Evolutionary conservation across 1,140 invertebrate species (phyloP).

Genomic region (Drosophila mayri): DNA sequence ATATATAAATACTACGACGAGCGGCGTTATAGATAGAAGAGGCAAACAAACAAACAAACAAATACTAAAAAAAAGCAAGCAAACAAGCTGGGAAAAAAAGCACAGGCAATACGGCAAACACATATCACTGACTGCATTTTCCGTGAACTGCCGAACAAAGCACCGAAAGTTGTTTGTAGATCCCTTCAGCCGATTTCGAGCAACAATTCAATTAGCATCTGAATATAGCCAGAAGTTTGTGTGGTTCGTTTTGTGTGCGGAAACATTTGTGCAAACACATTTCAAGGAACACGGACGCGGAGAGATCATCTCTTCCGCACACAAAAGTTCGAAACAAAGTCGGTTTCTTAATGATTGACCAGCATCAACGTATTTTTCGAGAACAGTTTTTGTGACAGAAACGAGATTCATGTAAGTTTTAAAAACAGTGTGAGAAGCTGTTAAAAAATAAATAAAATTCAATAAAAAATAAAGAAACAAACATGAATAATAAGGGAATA

Average conservation of each 20-base stretch:
- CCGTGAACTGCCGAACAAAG: conserved; percentile 10
- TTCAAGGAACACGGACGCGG: background rate
- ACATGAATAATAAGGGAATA: background rate
- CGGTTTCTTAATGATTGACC: conserved; percentile 16
- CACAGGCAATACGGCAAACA: conserved; percentile 30
- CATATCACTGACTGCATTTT: conserved; percentile 55
- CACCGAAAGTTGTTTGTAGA: conserved; percentile 3
- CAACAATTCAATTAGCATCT: conserved; percentile 43
- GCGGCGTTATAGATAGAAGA: conserved; percentile 16
- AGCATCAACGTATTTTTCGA: conserved; percentile 9
- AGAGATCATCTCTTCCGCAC: conserved; percentile 7
- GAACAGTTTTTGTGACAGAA: conserved; percentile 11
- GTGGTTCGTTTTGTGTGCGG: conserved; percentile 24
- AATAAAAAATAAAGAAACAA: too few species aligned
- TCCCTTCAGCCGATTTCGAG: conserved; percentile 1
- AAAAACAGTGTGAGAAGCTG: background rate
- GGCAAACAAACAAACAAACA: conserved; percentile 2
- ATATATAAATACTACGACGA: conserved; percentile 18
- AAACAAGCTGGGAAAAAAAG: conserved; percentile 4
- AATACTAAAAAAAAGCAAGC: conserved; percentile 7
- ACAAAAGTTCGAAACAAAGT: conserved; percentile 28
- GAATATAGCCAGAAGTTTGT: conserved; percentile 24
- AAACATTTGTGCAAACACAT: conserved; percentile 43
- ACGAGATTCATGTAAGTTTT: conserved; percentile 27
- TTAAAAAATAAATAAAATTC: too few species aligned